These are phyloP conservation scores for Pristionchus fissidentatus DNA, from an alignment of 2,888 invertebrate genomes.

Conservation along the genomic window DNA sequence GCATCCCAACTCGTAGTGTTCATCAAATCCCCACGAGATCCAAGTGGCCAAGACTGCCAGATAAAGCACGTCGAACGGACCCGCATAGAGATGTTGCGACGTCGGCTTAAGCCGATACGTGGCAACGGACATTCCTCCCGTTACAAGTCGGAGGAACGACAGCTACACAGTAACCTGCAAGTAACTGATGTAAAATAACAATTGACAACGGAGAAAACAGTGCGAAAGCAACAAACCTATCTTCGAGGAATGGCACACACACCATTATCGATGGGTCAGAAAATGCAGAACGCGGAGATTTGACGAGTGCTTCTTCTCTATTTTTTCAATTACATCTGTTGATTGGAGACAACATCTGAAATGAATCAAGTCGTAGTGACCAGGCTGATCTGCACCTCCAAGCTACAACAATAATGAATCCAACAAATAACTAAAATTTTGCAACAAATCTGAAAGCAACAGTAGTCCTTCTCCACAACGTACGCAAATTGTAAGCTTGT, in stretches of 20 bases:
- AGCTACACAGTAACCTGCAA: background rate
- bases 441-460: slow-evolving; percentile 79
- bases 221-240: too few species aligned
- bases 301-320: slow-evolving; percentile 73
- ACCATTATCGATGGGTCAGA: too few species aligned
- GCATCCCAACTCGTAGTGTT: slow-evolving; percentile 90
- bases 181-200: background rate
- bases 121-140: slow-evolving; percentile 81
- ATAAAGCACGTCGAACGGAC: slow-evolving; percentile 90
- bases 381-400: slow-evolving; percentile 97
- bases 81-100: slow-evolving; percentile 88
- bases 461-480: slow-evolving; percentile 85
- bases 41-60: slow-evolving; percentile 87
- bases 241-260: too few species aligned
- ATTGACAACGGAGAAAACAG: too few species aligned
- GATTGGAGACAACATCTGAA: slow-evolving; percentile 55
- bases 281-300: too few species aligned
- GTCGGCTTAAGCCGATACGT: slow-evolving; percentile 86
- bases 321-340: slow-evolving; percentile 56
- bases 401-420: slow-evolving; percentile 80
- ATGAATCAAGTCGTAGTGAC: slow-evolving; percentile 76
- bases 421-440: background rate
- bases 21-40: slow-evolving; percentile 86
- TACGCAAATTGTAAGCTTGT: slow-evolving; percentile 95
- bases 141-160: background rate